These are phyloP conservation scores for Amphimedon queenslandica DNA, from an alignment of 37 sponge, comb jelly and placozoan species.

Conservation along the genomic window DNA sequence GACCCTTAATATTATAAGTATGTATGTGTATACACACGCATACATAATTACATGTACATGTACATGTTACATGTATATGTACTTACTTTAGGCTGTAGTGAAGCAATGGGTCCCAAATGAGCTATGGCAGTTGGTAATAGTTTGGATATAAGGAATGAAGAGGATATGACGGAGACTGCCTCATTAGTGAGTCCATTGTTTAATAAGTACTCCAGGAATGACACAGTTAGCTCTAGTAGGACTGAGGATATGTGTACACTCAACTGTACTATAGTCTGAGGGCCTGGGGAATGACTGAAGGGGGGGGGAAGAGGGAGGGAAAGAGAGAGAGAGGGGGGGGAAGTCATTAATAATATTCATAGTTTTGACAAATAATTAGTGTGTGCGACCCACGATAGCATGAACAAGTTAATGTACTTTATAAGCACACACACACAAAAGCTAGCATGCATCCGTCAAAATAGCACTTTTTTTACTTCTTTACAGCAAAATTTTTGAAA, in stretches of 20 bases:
- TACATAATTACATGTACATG: neutral
- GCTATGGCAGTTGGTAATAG: constrained; percentile 79
- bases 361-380: too few relatives aligned
- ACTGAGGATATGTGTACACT: constrained; percentile 64
- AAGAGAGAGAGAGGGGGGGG: too few relatives aligned
- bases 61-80: neutral
- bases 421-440: too few relatives aligned
- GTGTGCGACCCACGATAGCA: too few relatives aligned
- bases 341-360: too few relatives aligned
- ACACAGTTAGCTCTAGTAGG: constrained; percentile 46
- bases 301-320: neutral
- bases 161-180: constrained; percentile 38
- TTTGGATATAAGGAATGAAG: constrained; percentile 74
- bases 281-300: neutral
- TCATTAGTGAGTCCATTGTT: constrained; percentile 7
- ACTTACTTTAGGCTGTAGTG: constrained; percentile 61
- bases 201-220: constrained; percentile 38
- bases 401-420: too few relatives aligned
- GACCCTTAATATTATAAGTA: too few relatives aligned
- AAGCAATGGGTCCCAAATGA: constrained; percentile 76
- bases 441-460: too few relatives aligned
- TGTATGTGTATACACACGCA: constrained; percentile 4
- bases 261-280: constrained; percentile 57
- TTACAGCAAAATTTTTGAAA: too few relatives aligned
- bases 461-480: too few relatives aligned